Conservation (phyloP, 2,113 vertebrate genomes). For the Lethenteron reissneri region DNA sequence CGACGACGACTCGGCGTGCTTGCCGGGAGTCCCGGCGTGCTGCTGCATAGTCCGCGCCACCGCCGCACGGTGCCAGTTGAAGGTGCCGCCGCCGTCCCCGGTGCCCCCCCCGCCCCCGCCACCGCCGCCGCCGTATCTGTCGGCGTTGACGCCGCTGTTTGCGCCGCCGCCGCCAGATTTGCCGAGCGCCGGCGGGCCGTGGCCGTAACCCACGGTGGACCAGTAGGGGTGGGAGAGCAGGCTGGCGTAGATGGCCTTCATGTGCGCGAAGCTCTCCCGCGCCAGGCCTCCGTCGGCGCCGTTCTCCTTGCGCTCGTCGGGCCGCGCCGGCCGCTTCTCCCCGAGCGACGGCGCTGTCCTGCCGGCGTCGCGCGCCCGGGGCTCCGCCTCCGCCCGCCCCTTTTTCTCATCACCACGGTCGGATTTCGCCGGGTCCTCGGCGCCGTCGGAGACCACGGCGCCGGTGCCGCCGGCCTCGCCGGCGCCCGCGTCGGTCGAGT, state of each 20-base stretch:
- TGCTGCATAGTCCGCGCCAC: constrained; percentile 80
- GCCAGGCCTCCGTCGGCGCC: constrained; percentile 42
- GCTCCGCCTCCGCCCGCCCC: no score
- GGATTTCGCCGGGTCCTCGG: no score
- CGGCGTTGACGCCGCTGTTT: no score
- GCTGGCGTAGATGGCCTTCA: constrained; percentile 75
- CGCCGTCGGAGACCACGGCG: no score
- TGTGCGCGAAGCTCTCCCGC: constrained; percentile 85
- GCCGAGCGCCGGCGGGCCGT: constrained; percentile 20
- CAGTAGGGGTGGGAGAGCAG: constrained; percentile 84
- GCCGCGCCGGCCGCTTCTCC: not conserved
- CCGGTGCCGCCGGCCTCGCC: no score
- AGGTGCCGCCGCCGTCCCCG: constrained; percentile 49
- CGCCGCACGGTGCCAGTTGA: constrained; percentile 91
- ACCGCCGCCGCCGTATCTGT: not conserved
- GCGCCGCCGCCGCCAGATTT: no score
- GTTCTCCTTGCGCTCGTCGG: constrained; percentile 35
- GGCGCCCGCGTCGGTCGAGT: no score
- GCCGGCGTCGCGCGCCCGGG: no score
- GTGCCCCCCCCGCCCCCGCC: constrained; percentile 74
- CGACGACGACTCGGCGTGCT: constrained; percentile 95
- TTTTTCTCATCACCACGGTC: no score
- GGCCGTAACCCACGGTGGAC: constrained; percentile 58
- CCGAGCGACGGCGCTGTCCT: no score
- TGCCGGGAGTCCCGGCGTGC: constrained; percentile 47